Percentiles rank a stretch among this genome's conserved stretches.
phyloP scores from a whole-genome alignment of 1,140 invertebrate species.

The Atta cephalotes region DNA sequence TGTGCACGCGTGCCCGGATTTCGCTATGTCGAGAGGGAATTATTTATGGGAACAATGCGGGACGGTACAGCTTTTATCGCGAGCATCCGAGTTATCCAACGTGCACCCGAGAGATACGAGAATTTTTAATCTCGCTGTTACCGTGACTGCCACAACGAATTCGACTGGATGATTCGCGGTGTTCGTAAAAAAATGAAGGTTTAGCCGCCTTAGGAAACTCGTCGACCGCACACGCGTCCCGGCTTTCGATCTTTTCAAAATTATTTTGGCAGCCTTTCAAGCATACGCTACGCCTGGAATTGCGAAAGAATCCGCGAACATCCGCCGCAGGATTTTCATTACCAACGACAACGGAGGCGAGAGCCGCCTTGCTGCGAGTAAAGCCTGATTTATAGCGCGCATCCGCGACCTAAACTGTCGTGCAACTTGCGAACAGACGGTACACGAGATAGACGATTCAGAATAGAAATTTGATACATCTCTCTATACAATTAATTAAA shows the following conservation, averaged over 20 bases:
- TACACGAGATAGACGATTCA: neutral
- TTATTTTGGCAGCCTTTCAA: conserved; percentile 65
- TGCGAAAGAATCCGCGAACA: conserved; percentile 55
- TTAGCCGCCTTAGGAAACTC: neutral
- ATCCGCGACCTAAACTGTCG: conserved; percentile 43
- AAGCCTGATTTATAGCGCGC: conserved; percentile 59
- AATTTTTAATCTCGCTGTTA: conserved; percentile 51
- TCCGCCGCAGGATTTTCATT: conserved; percentile 54
- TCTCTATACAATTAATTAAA: neutral
- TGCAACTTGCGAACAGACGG: conserved; percentile 21
- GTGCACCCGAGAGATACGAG: neutral
- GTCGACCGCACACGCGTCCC: neutral
- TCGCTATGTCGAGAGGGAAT: conserved; percentile 27
- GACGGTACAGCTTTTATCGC: conserved; percentile 26
- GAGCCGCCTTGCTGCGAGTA: conserved; percentile 4
- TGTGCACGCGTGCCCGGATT: conserved; percentile 43
- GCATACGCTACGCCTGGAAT: conserved; percentile 34
- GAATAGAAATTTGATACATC: neutral
- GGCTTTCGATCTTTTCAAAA: conserved; percentile 39
- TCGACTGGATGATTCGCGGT: neutral
- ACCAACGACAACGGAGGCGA: conserved; percentile 40
- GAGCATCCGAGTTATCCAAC: conserved; percentile 9
- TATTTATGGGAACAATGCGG: conserved; percentile 45
- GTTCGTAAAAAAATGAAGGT: neutral
- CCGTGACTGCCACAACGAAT: neutral